These are phyloP conservation scores for Sebastes baramenuke DNA, from an alignment of 2,797 vertebrate species.

Conservation along the genomic window DNA sequence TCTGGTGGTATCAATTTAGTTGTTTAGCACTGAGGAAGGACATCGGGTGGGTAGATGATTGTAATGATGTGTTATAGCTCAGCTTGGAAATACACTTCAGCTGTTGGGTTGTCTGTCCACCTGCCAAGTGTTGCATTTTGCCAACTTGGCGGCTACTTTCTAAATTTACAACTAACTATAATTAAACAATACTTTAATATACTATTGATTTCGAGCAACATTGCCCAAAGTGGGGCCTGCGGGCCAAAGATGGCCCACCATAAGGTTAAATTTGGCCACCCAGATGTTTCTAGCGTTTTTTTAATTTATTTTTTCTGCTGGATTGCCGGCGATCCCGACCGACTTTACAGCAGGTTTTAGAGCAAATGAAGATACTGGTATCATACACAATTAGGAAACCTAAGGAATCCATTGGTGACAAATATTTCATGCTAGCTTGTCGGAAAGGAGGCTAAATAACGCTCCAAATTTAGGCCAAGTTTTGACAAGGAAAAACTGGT, in stretches of 20 bases:
- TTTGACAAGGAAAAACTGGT: no score
- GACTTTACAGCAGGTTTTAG: no score
- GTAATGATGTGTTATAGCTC: conserved; percentile 68
- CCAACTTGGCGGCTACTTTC: conserved; percentile 8
- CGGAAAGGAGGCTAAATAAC: no score
- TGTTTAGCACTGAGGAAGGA: conserved; percentile 77
- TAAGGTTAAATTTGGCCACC: neutral
- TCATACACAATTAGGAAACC: no score
- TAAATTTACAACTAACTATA: conserved; percentile 7
- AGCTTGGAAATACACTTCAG: conserved; percentile 61
- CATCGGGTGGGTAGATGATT: conserved; percentile 66
- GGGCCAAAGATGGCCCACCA: neutral
- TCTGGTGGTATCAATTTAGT: conserved; percentile 79
- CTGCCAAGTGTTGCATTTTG: conserved; percentile 26
- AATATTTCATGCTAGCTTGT: no score
- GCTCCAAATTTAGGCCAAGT: no score
- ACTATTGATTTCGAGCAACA: neutral
- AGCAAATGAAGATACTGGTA: no score
- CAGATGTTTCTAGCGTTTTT: no score
- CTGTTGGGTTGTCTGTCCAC: conserved; percentile 35
- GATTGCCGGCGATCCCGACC: no score
- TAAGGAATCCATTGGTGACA: no score
- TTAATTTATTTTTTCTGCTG: rapidly evolving
- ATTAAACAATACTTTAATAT: conserved; percentile 7
- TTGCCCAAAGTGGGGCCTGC: neutral